Evolutionary conservation across 1,140 invertebrate genomes (phyloP).

Genomic region (Drosophila persimilis): DNA sequence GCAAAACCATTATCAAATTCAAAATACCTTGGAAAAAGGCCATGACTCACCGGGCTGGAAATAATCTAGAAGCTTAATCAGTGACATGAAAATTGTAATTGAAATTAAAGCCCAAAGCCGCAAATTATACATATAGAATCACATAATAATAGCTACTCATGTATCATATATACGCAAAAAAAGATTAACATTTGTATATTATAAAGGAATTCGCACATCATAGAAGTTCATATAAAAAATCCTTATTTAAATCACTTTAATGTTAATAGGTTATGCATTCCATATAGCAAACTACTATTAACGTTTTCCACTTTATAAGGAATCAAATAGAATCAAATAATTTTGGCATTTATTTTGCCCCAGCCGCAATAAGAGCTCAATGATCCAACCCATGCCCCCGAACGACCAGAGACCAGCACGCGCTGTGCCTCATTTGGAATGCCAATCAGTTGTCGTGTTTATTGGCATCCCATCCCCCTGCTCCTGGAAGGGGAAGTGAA

Average conservation of each 20-base stretch:
- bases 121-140: slow-evolving; percentile 18
- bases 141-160: slow-evolving; percentile 16
- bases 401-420: slow-evolving; percentile 14
- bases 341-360: slow-evolving; percentile 60
- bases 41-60: slow-evolving; percentile 16
- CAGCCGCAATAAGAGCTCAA: slow-evolving; percentile 32
- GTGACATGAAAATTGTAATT: slow-evolving; percentile 48
- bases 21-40: no score
- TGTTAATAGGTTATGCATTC: no score
- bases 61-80: slow-evolving; percentile 12
- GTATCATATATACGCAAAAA: neutral
- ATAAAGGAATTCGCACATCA: no score
- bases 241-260: no score
- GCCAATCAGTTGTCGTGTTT: slow-evolving; percentile 71
- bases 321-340: slow-evolving; percentile 51
- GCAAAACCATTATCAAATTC: no score
- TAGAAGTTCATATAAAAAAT: no score
- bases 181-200: slow-evolving; percentile 10
- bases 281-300: no score
- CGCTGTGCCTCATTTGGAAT: slow-evolving; percentile 65
- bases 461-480: slow-evolving; percentile 45
- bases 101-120: slow-evolving; percentile 40
- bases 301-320: slow-evolving; percentile 1
- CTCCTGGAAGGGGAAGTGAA: slow-evolving; percentile 34
- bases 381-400: slow-evolving; percentile 16